phyloP scores from a whole-genome alignment of 2,797 vertebrate species.

The Sebastolobus altivelis region DNA sequence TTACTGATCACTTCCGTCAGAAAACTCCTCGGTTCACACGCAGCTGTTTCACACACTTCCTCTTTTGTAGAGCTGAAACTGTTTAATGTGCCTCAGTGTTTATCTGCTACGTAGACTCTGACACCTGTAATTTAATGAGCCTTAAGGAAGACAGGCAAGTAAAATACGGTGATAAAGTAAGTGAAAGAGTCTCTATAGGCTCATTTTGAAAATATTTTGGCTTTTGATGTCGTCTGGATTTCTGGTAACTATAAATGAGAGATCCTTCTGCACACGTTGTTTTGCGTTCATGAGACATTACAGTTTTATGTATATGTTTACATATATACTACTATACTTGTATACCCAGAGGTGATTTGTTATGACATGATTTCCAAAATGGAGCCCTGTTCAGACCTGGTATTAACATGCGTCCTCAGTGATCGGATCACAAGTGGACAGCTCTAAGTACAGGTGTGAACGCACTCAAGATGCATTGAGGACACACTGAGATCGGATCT shows the following conservation, averaged over 20 bases:
- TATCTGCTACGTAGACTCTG: background rate
- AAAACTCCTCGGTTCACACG: background rate
- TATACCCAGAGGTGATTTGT: background rate
- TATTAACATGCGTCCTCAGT: too few relatives aligned
- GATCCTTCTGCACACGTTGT: too few relatives aligned
- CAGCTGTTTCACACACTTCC: background rate
- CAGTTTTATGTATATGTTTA: background rate
- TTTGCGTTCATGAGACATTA: background rate
- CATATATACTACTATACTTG: background rate
- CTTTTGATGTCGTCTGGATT: too few relatives aligned
- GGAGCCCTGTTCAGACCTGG: too few relatives aligned
- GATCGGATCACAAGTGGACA: too few relatives aligned
- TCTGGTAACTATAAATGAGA: too few relatives aligned
- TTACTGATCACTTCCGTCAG: accelerated
- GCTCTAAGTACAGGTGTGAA: too few relatives aligned
- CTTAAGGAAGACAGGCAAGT: background rate
- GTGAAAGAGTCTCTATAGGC: too few relatives aligned
- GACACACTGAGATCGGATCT: too few relatives aligned
- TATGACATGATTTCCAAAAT: background rate
- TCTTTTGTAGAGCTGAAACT: background rate
- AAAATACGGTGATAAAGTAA: background rate
- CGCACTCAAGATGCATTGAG: too few relatives aligned
- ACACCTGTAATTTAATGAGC: background rate
- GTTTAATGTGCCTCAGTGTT: background rate
- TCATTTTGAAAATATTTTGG: too few relatives aligned